Evolutionary conservation across 2,888 invertebrate species (phyloP), one percentile per base, ranked within the genome.

Genomic region (Smittia sp.): DNA sequence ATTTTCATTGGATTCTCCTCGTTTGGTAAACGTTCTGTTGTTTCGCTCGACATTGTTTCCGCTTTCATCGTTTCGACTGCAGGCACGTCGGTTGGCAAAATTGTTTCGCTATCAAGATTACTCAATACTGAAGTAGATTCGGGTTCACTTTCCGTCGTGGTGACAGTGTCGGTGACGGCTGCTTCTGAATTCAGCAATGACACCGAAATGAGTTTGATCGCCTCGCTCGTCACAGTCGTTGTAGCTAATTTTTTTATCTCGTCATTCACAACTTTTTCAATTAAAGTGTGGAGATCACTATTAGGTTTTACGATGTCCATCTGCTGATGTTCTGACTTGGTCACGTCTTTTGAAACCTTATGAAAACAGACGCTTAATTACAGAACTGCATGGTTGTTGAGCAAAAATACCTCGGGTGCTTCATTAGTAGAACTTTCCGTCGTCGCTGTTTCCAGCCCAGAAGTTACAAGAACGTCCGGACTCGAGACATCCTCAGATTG

Each of bases 251-350:
- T 69, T 25, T 54, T 41, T 6, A 67, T 67, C 24, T 67, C 41
- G 24, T 69, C 69, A n/a, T 24, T 41, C 0, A 41, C 54, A 69
- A 69, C 69, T 69, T 69, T 69, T 52, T 69, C 52, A 69, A 69
- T 69, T 69, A 54, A 15, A 52, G n/a, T 27, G n/a, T 18, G 18
- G 2, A 67, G 41, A 41, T 54, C 32, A 27, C 0, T 1, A 67
- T 67, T 67, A 41, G 20, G 22, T 67, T 67, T 46, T 22, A 41
- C 18, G 15, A 58, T 18, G 58, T 58, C 58, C 41, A 41, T 67
- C n/a, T 67, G 66, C 4, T 41, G 38, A 9, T 32, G 32, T 9
- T 32, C 32, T 1, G 39, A 41, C 32, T 67, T 46, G 22, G 67
- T 67, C 69, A 69, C 54, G 69, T 69, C 69, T 4, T 6, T 39